Evolutionary conservation across 2,797 vertebrate species (phyloP), one percentile per base, ranked within the genome.

Genomic region (Hapalemur alaotrensis): DNA sequence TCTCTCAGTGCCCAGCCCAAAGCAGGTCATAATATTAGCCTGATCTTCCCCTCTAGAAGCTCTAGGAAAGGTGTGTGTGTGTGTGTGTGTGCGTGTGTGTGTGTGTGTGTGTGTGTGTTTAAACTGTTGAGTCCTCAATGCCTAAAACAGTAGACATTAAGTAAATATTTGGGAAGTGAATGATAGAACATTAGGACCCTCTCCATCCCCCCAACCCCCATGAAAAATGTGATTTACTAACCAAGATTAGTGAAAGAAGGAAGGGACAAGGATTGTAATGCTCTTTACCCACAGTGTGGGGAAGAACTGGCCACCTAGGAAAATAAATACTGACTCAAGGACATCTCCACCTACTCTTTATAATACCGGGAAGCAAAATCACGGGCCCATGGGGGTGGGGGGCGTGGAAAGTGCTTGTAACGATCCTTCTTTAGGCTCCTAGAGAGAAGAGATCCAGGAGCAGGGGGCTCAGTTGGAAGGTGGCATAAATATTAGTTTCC

Each of bases 361-460:
- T 30, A 61, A 30, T 15, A 38, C 88, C 90, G 48, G 43, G 63
- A 41, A 72, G 46, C 12, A 23, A 52, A 86, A 22, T 46, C 48
- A 48, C 69, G 4, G 0, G 13, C 25, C 73, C 28, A 25, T 2
- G 28, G 3, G 13, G 32, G 2, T 1, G 8, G 1, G 4, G 3
- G 13, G 2, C 12, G 4, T 17, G 7, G 22, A 43, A 10, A 32
- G 18, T 0, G 4, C 48, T 35, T 41, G 43, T 30, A n/a, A 57
- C 0, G 7, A 25, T 22, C 10, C 8, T 57, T 35, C 32, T 52
- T 52, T 28, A 13, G 50, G 7, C 6, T 48, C 67, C 78, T 18
- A 14, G 63, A 35, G n/a, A 89, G 92, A 80, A 82, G 14, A 46
- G 13, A 65, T n/a, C 35, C 52, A 54, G 28, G 48, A 52, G 30